Evolutionary conservation across 2,888 invertebrate species (phyloP).

Genomic region (Drosophila bunnanda): DNA sequence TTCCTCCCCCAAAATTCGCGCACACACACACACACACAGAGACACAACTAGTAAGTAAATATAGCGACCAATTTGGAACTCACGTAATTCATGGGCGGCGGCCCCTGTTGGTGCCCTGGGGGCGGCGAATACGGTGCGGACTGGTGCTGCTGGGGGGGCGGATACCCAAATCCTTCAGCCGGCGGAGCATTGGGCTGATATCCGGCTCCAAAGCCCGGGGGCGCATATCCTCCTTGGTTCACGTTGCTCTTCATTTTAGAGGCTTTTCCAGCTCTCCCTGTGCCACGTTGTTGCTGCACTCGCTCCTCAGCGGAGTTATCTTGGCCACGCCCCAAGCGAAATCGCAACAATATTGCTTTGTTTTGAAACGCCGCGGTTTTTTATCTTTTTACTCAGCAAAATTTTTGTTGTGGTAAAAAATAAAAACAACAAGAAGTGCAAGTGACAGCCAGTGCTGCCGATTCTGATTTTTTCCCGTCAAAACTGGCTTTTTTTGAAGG

Average conservation of each 20-base stretch:
- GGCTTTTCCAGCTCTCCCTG: constrained; percentile 2
- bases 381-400: background rate
- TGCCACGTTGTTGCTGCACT: constrained; percentile 41
- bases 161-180: constrained; percentile 61
- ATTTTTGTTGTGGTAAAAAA: background rate
- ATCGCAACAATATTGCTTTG: constrained; percentile 38
- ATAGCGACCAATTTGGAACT: constrained; percentile 50
- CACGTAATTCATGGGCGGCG: constrained; percentile 71
- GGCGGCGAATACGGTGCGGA: constrained; percentile 32
- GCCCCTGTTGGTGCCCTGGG: constrained; percentile 40
- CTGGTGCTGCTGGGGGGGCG: constrained; percentile 18
- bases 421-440: background rate
- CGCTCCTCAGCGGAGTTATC: constrained; percentile 12
- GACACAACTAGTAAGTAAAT: background rate
- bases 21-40: background rate
- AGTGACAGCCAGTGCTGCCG: too few relatives aligned
- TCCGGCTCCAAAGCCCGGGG: constrained; percentile 74
- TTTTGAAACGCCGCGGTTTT: background rate
- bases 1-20: constrained; percentile 4
- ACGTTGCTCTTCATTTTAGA: constrained; percentile 73
- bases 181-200: constrained; percentile 73
- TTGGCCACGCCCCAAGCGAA: constrained; percentile 26
- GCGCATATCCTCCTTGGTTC: constrained; percentile 82
- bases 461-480: too few relatives aligned
- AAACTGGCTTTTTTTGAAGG: too few relatives aligned